Base-by-base conservation (phyloP, 2,888 invertebrate genomes). In the Polydrusus cervinus region DNA sequence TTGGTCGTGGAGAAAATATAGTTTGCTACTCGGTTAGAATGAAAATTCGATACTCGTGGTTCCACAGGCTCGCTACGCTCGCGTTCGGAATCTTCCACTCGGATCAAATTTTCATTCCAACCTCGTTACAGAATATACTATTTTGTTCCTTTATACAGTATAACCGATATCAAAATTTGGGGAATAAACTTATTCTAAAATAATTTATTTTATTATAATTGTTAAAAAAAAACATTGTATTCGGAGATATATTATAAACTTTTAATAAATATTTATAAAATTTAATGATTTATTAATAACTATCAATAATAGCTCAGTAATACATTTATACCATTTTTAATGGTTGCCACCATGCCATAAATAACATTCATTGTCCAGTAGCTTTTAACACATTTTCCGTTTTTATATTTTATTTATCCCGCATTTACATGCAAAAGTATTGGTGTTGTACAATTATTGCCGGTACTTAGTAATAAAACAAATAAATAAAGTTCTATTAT, bases 371-470 rank as follows among this genome's bases (percentile, higher is more conserved):
- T 47, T 64, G 64, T 64, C 34, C 64, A 34, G 49, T 47, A 47
- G 64, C 49, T 64, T 64, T 64, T 49, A 64, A 47, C 64, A 64
- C 64, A 64, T 49, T 49, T 14, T 64, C 49, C 34, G 49, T 64
- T 49, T 64, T 64, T 64, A 64, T 64, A 47, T 64, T 64, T 64
- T 64, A 64, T 64, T 64, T 64, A 49, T 20, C n/a, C 14, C 25
- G 62, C 40, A 64, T 64, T 64, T 64, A 64, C 45, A 64, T 64
- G 47, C 30, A 47, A 30, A 64, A 62, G 62, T 47, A 64, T 64
- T 34, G 49, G 49, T 47, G 49, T 47, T 62, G 45, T 43, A 43
- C 47, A 47, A 45, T 62, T 43, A 62, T 64, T 64, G 47, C 14
- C 45, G 64, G 64, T 64, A 47, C 64, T 64, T 64, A 64, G 49